Conservation (phyloP, 2,797 vertebrate genomes). For the Falco novaeseelandiae region DNA sequence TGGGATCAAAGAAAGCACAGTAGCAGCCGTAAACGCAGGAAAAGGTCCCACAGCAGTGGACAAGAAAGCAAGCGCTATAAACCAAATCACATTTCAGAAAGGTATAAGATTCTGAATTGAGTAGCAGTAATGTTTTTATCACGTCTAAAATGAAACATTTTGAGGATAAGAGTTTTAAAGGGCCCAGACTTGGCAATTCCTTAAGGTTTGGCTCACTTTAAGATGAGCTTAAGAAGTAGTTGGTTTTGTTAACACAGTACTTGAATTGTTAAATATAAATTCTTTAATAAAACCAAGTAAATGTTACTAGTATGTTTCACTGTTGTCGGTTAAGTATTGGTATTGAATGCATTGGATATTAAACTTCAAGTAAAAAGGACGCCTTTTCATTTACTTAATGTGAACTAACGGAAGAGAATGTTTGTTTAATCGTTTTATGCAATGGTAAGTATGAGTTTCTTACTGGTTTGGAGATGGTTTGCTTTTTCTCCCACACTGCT, state of each 20-base stretch:
- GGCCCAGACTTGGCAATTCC: neutral
- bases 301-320: neutral
- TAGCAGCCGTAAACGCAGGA: constrained; percentile 83
- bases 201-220: neutral
- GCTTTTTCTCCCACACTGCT: neutral
- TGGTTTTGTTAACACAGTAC: neutral
- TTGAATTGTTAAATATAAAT: neutral
- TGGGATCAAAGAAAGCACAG: constrained; percentile 85
- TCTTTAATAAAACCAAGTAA: neutral
- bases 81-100: constrained; percentile 79
- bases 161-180: neutral
- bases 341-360: neutral
- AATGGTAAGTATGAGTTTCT: constrained; percentile 18
- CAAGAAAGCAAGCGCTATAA: constrained; percentile 88
- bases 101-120: constrained; percentile 79
- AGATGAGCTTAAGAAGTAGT: neutral
- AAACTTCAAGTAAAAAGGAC: neutral
- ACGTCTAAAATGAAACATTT: neutral
- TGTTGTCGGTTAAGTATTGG: neutral
- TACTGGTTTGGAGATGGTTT: neutral
- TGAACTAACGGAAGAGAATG: neutral
- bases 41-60: constrained; percentile 88
- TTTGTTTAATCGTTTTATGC: neutral
- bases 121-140: neutral
- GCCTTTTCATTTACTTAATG: neutral